Base-by-base conservation (phyloP, 1,140 invertebrate species). In the Radopholus similis region DNA sequence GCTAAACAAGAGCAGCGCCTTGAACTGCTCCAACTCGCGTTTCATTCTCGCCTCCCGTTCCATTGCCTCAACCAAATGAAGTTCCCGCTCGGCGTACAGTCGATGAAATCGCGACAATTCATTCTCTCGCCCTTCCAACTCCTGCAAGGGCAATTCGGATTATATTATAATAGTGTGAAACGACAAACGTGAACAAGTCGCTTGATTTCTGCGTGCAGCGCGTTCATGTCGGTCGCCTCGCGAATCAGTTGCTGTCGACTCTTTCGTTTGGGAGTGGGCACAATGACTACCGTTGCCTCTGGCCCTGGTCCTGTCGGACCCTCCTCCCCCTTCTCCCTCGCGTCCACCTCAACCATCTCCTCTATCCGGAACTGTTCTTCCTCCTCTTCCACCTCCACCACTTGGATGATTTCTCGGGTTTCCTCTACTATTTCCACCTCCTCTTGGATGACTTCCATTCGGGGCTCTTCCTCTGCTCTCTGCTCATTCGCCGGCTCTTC, bases 11-110 rank as follows among this genome's bases (percentile, higher is more conserved):
- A 66, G 23, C 21, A 37, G 26, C 28, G 34, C 63, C n/a, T 35
- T 26, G 65, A 67, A 57, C 83, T 82, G 4, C 13, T 35, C 21
- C 21, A 71, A 53, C 49, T 70, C 44, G 40, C 57, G 53, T 9
- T 37, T 32, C 18, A 47, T 42, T 30, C 35, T 34, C 18, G 38
- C 37, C 44, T 40, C 32, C 2, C 37, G 18, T 44, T 70, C 57
- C 49, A 42, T 70, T 11, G 37, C 34, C 13, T 34, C 26, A 5
- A 28, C 47, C 23, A 70, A 34, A 34, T 42, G 0, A 18, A 1
- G 1, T 1, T 37, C 64, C 21, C 49, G 35, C 38, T 68, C 66
- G n/a, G 32, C 30, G 34, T 64, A 62, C 32, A 35, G n/a, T 53
- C 66, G 65, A 40, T 38, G 23, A 28, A 51, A 23, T 28, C 49